Conservation (phyloP, 2,113 vertebrate species). For the Pelvicachromis taeniatus region DNA sequence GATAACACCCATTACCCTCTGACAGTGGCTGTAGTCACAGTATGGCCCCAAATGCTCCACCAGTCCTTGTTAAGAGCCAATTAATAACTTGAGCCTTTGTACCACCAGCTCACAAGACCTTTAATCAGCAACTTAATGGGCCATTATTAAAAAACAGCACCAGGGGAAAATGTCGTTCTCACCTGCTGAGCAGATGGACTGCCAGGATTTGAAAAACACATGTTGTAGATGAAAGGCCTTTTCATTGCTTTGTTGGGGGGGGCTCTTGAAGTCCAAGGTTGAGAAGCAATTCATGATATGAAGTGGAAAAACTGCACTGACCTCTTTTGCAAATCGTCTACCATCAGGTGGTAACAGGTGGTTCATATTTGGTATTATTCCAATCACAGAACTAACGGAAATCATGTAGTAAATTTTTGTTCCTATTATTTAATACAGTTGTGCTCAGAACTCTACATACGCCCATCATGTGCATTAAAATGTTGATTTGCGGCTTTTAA, state of each 20-base stretch:
- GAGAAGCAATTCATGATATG: not conserved
- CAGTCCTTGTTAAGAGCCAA: constrained; percentile 48
- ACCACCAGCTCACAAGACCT: constrained; percentile 36
- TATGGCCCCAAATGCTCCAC: constrained; percentile 6
- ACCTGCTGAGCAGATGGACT: constrained; percentile 38
- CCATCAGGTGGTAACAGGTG: not conserved
- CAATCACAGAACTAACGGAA: not conserved
- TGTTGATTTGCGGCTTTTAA: not conserved
- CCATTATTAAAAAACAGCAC: constrained; percentile 50
- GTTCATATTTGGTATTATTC: not conserved
- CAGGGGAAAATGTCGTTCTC: constrained; percentile 18
- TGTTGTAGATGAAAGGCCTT: constrained; percentile 6
- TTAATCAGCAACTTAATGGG: constrained; percentile 68
- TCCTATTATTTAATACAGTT: not conserved
- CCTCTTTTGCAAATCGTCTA: not conserved
- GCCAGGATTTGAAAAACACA: not conserved
- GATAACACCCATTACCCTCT: constrained; percentile 49
- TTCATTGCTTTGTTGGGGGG: not conserved
- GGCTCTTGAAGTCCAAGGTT: not conserved
- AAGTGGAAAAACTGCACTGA: not conserved
- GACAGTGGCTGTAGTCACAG: constrained; percentile 36
- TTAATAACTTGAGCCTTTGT: constrained; percentile 52
- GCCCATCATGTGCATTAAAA: not conserved
- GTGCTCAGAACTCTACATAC: not conserved
- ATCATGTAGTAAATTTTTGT: not conserved